A percentile compares a stretch with the other conserved stretches of the same genome.
Conservation (phyloP, 2,113 vertebrate genomes). For the Brevimyrus niger region DNA sequence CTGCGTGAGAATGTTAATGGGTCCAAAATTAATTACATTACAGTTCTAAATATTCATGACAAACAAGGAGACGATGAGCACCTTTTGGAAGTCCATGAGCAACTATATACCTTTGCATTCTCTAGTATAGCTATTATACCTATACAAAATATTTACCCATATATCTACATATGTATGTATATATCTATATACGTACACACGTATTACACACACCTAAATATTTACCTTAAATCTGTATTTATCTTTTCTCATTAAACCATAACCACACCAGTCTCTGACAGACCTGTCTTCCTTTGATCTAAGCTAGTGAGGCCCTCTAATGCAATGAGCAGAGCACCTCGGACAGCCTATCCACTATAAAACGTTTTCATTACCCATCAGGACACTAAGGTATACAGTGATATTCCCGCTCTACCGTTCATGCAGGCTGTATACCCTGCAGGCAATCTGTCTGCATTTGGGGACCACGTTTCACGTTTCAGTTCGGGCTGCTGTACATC, state of each 20-base stretch:
- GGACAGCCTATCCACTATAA: not conserved
- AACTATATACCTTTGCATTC: not conserved
- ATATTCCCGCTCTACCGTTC: constrained; percentile 10
- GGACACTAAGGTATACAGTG: constrained; percentile 4
- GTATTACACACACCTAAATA: not conserved
- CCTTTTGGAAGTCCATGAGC: not conserved
- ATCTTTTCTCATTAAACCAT: not conserved
- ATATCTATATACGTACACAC: not conserved
- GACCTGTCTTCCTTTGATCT: not conserved
- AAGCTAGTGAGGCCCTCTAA: not conserved
- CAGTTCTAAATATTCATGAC: not conserved
- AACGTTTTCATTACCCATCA: constrained; percentile 22
- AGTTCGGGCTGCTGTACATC: not conserved
- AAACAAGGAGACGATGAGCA: not conserved
- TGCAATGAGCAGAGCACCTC: not conserved
- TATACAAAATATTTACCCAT: not conserved
- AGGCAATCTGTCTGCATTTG: not conserved
- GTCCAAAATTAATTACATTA: not conserved
- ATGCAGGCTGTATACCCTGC: not conserved
- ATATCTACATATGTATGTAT: not conserved
- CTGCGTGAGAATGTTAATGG: not conserved
- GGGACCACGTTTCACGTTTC: not conserved
- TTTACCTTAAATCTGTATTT: not conserved
- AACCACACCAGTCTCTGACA: not conserved
- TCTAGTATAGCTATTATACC: not conserved